A percentile compares a stretch with the other conserved stretches of the same genome.
phyloP scores from a whole-genome alignment of 1,140 invertebrate species.

The Mylabris phalerata region DNA sequence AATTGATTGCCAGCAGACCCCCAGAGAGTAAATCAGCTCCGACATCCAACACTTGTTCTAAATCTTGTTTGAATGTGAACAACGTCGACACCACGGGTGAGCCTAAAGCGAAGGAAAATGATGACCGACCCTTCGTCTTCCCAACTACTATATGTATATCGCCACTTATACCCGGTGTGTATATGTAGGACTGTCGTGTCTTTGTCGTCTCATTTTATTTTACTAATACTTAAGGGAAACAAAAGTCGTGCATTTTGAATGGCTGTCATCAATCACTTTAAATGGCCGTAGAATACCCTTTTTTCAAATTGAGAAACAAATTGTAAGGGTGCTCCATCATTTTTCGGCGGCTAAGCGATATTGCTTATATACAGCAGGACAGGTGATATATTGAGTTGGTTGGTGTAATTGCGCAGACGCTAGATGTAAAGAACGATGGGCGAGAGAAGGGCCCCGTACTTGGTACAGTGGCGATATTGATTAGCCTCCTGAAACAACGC shows the following conservation, averaged over 20 bases:
- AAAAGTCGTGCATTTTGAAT: slow-evolving; percentile 27
- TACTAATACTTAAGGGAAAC: slow-evolving; percentile 21
- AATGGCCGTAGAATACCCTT: slow-evolving; percentile 18
- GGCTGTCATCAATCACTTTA: slow-evolving; percentile 23
- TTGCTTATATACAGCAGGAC: slow-evolving; percentile 17
- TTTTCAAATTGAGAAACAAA: slow-evolving; percentile 21
- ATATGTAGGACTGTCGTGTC: background rate
- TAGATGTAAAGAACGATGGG: background rate
- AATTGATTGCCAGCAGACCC: slow-evolving; percentile 21
- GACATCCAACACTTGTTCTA: slow-evolving; percentile 23
- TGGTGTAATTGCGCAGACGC: slow-evolving; percentile 4
- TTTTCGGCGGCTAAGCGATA: slow-evolving; percentile 20
- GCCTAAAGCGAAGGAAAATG: slow-evolving; percentile 15
- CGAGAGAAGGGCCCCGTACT: slow-evolving; percentile 8
- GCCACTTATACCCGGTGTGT: background rate
- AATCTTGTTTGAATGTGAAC: slow-evolving; percentile 22
- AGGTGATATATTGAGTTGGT: slow-evolving; percentile 23
- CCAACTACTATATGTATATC: too few relatives aligned
- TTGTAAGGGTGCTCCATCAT: slow-evolving; percentile 25
- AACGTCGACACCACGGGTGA: slow-evolving; percentile 8
- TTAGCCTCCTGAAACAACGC: slow-evolving; percentile 10
- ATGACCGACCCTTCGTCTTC: slow-evolving; percentile 12
- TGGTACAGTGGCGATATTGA: slow-evolving; percentile 20
- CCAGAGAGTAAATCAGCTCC: slow-evolving; percentile 21
- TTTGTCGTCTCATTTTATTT: background rate